Evolutionary conservation across 2,888 invertebrate species (phyloP), one percentile per base, ranked within the genome.

Genomic region (Aethes cnicana): DNA sequence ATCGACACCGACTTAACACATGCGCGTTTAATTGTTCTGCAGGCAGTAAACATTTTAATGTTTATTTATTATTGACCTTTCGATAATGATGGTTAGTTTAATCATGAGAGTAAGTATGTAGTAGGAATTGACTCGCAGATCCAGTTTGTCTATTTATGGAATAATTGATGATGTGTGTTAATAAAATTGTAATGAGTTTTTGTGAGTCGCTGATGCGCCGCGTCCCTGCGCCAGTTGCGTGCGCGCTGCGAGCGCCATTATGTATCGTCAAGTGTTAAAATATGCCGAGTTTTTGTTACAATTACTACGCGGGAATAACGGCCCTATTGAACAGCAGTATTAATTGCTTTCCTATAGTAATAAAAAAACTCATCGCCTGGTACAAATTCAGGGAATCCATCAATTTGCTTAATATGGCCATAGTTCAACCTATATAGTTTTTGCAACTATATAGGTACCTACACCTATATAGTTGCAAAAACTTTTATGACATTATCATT

Each of bases 141-240:
- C 20, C 42, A 59, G 48, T 50, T 53, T 56, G 61, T 62, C 61
- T 59, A 59, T 63, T 62, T 56, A 46, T 41, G 52, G 41, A 57
- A 55, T 67, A 68, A 65, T 61, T 62, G 60, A 26, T 26, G 8
- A 9, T 26, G 11, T 26, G 4, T 8, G 5, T 64, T 72, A 64
- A 56, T 56, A 55, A 47, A 36, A 71, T 67, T 59, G 63, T 63
- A 56, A 62, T 62, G 56, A 59, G 58, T 65, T 67, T 62, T 70
- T 62, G 60, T 60, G 55, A 57, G 43, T 50, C 54, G 56, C 59
- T 53, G 56, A 63, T 61, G 60, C 54, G 55, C 63, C n/a, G n/a
- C n/a, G n/a, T 64, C 43, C 56, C 56, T 48, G 54, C 50, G 42
- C 9, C 53, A 52, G 39, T 72, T 63, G 69, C 71, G 72, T 74